Conservation (phyloP, 2,888 invertebrate species). For the Schizaphis graminum region DNA sequence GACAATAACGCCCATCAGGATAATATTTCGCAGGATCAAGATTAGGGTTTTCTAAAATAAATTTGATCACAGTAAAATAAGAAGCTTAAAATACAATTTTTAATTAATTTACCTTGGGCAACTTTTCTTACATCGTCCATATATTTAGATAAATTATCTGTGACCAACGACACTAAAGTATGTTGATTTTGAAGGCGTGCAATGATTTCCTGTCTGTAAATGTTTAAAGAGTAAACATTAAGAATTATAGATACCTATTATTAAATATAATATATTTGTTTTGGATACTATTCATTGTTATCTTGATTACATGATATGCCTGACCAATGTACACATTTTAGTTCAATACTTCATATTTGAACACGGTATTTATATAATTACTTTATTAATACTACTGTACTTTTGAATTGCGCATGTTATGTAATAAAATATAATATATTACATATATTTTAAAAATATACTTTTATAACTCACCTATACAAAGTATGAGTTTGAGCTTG, state of each 20-base stretch:
- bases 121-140: slow-evolving; percentile 86
- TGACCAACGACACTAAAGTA: slow-evolving; percentile 92
- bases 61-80: not conserved
- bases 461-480: slow-evolving; percentile 72
- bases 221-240: not conserved
- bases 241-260: not conserved
- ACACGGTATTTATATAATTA: not conserved
- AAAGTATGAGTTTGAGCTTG: slow-evolving; percentile 72
- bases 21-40: slow-evolving; percentile 84
- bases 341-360: not conserved
- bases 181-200: slow-evolving; percentile 92
- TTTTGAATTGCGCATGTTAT: not conserved
- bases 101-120: slow-evolving; percentile 72
- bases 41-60: slow-evolving; percentile 78
- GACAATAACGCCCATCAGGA: slow-evolving; percentile 91
- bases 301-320: not conserved
- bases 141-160: slow-evolving; percentile 90
- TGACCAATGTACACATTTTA: not conserved
- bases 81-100: slow-evolving; percentile 19
- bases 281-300: not conserved
- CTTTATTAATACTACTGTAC: not conserved
- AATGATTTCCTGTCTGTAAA: slow-evolving; percentile 81
- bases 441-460: not conserved
- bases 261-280: not conserved
- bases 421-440: slow-evolving; percentile 15